Evolutionary conservation across 2,888 invertebrate species (phyloP), one percentile per base, ranked within the genome.

Genomic region (Pocota personata): DNA sequence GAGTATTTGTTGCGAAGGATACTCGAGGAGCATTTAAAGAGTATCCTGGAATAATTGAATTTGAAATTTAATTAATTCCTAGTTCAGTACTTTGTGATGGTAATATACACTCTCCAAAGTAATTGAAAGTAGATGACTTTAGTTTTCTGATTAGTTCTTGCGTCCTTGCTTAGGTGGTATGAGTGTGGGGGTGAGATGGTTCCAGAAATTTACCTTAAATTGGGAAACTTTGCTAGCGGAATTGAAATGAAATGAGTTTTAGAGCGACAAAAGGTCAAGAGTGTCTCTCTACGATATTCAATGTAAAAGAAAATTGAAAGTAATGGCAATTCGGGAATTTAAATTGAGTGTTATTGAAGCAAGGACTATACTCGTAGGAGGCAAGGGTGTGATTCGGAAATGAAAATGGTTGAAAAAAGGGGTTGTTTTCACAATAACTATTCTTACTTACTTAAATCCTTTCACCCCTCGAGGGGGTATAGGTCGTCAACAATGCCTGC

Each of bases 61-160:
- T 84, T 32, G 57, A 75, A 84, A 84, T 71, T 84, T 84, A 84
- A 84, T 84, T 83, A 83, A 83, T 83, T 83, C 83, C 69, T 79
- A 64, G 79, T 57, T 69, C 64, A 75, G 69, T 75, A 69, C 83
- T 75, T 78, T 84, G 79, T 58, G 62, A 84, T 69, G 69, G 73
- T 79, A 79, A 75, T 79, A 75, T 69, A 67, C 57, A 58, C 73
- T 64, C 32, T 62, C 21, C 27, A 55, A 78, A 60, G 60, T 60
- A 78, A 78, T 78, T 69, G 78, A 58, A 43, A 77, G 46, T 46
- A 57, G 69, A 84, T 84, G 83, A 79, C 79, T 84, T 73, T 79
- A 84, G 83, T 84, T 79, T 77, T 72, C 58, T 72, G 77, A 72
- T 72, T 78, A 62, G 64, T 67, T 66, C 37, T n/a, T 67, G 43